Base-by-base conservation (phyloP, 1,140 invertebrate species). In the Micrasema longulum region DNA sequence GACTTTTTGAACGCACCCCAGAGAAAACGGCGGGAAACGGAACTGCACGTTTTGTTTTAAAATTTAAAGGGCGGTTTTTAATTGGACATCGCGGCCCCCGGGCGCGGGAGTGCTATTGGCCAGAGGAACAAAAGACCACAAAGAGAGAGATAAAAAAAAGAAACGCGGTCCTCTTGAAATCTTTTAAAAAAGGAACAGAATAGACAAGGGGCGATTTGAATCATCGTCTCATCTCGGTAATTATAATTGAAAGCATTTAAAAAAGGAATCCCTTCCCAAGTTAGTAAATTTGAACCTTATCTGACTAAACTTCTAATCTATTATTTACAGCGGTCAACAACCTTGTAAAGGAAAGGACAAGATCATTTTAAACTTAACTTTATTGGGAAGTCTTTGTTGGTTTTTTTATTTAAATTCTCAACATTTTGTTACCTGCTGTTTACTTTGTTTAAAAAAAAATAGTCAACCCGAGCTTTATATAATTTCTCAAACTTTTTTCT, bases 241-340 rank as follows among this genome's bases (percentile, higher is more conserved):
- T 74, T 74, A 74, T 74, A 70, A 74, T 74, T 74, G 72, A 74
- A 74, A 74, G 62, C 72, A 57, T 74, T 74, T 70, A 69, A 74
- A 62, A 48, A 60, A 63, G 57, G 57, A 43, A 57, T 57, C 36
- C 20, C 31, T 31, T 35, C 53, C 53, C 50, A 31, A n/a, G 48
- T 26, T 18, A 22, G 31, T 1, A 22, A 23, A 16, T 26, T 20
- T 22, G 50, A 16, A 26, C 53, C 20, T 38, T 23, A 52, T 52
- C 48, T 52, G 48, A 52, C 48, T 20, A 52, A n/a, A n/a, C n/a
- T n/a, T n/a, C n/a, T n/a, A n/a, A n/a, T n/a, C n/a, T n/a, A n/a
- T n/a, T 20, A 20, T 14, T 3, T 50, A 26, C 1, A 47, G 23
- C 16, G 64, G 41, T 36, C 45, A 23, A 50, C 14, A 67, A 36